Conservation (phyloP, 1,140 invertebrate genomes). For the Chlorops oryzae region DNA sequence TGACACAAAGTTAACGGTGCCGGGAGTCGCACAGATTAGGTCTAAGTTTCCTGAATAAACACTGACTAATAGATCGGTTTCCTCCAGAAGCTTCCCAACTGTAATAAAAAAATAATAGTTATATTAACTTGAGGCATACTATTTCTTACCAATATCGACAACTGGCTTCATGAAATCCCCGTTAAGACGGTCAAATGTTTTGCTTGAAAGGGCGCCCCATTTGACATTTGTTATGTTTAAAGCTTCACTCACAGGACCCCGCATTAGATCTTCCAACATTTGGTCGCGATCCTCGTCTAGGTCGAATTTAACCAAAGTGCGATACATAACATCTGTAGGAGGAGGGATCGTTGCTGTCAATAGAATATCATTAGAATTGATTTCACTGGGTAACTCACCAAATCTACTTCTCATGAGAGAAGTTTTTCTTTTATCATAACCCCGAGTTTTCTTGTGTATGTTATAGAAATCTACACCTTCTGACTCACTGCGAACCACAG, state of each 20-base stretch:
- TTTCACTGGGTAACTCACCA: not conserved
- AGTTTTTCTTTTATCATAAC: not conserved
- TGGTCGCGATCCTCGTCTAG: slow-evolving; percentile 36
- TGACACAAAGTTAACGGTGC: slow-evolving; percentile 64
- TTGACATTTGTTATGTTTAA: slow-evolving; percentile 58
- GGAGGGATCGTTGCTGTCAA: not conserved
- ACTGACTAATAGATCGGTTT: slow-evolving; percentile 51
- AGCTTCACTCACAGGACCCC: slow-evolving; percentile 58
- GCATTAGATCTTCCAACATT: slow-evolving; percentile 61
- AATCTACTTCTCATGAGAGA: not conserved
- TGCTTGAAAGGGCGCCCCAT: slow-evolving; percentile 57
- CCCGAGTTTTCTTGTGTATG: slow-evolving; percentile 53
- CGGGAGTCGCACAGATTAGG: slow-evolving; percentile 65
- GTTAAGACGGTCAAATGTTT: slow-evolving; percentile 58
- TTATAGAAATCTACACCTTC: slow-evolving; percentile 74
- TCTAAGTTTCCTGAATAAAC: slow-evolving; percentile 54
- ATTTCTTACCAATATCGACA: slow-evolving; percentile 56
- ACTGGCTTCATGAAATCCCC: slow-evolving; percentile 84
- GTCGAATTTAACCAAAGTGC: slow-evolving; percentile 39
- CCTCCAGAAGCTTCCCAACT: slow-evolving; percentile 67
- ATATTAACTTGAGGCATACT: too few species aligned
- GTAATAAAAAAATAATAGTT: slow-evolving; percentile 37
- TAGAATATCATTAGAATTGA: not conserved
- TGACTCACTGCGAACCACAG: slow-evolving; percentile 53
- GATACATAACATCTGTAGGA: slow-evolving; percentile 34